These are phyloP conservation scores for Drosophila lacertosa DNA, from an alignment of 1,140 invertebrate species.

Conservation along the genomic window DNA sequence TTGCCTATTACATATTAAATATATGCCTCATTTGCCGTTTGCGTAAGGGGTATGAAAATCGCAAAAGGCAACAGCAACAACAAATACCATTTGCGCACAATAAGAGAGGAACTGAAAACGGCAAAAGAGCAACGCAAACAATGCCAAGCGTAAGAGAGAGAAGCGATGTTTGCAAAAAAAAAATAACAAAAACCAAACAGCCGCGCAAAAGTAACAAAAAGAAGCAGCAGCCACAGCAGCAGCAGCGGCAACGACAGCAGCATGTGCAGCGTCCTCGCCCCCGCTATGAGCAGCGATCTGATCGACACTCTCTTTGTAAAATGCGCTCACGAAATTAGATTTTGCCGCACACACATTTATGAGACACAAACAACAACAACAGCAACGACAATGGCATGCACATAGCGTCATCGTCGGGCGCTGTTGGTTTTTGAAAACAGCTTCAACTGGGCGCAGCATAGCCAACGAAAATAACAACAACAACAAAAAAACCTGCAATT, in stretches of 20 bases:
- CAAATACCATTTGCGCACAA: constrained; percentile 44
- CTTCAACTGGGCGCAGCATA: constrained; percentile 81
- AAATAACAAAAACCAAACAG: constrained; percentile 22
- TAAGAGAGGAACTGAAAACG: constrained; percentile 22
- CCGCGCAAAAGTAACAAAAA: constrained; percentile 33
- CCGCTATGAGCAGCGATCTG: constrained; percentile 33
- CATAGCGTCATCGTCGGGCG: constrained; percentile 72
- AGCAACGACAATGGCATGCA: constrained; percentile 59
- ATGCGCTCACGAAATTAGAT: constrained; percentile 77
- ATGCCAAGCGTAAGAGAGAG: constrained; percentile 24
- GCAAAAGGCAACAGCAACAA: constrained; percentile 45
- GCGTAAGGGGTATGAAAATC: constrained; percentile 37
- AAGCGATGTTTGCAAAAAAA: constrained; percentile 49
- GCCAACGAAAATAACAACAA: constrained; percentile 41
- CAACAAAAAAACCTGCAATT: constrained; percentile 77
- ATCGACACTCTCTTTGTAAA: constrained; percentile 61
- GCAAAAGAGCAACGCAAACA: constrained; percentile 37
- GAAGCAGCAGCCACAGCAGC: too few relatives aligned
- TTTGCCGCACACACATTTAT: constrained; percentile 60
- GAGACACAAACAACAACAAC: constrained; percentile 68
- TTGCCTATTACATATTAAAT: neutral
- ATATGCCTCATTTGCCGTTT: neutral
- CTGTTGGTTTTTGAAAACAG: constrained; percentile 36
- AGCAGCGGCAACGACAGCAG: constrained; percentile 26
- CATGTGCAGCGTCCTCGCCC: constrained; percentile 46